Evolutionary conservation across 2,888 invertebrate species (phyloP).

Genomic region (Proisotoma minuta): DNA sequence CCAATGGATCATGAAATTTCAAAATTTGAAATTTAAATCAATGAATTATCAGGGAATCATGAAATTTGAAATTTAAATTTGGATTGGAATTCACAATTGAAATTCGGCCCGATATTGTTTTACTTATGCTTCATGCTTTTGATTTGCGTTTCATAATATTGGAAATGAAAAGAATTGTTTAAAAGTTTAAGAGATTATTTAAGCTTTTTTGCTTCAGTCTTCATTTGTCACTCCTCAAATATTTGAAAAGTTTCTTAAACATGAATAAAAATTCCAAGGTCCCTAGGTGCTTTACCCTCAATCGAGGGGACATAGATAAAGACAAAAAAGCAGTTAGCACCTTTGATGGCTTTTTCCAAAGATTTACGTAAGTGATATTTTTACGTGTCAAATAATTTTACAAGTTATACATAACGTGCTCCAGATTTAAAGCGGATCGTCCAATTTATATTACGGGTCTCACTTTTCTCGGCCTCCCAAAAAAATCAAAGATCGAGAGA

Average conservation of each 20-base stretch:
- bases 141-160: neutral
- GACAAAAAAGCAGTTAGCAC: neutral
- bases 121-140: neutral
- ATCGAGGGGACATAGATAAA: neutral
- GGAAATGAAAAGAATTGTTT: neutral
- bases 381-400: no score
- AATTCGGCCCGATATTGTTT: no score
- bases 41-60: no score
- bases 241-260: neutral
- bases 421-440: no score
- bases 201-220: no score
- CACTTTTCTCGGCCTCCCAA: neutral
- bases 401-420: no score
- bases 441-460: neutral
- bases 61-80: no score
- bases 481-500: neutral
- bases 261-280: no score
- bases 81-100: no score
- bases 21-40: no score
- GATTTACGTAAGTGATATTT: neutral
- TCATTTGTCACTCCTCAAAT: no score
- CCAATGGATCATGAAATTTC: conserved; percentile 6
- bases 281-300: no score
- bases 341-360: neutral
- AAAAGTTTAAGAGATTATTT: neutral